Base-by-base conservation (phyloP, 2,888 invertebrate species). In the Malthinus seriepunctatus region DNA sequence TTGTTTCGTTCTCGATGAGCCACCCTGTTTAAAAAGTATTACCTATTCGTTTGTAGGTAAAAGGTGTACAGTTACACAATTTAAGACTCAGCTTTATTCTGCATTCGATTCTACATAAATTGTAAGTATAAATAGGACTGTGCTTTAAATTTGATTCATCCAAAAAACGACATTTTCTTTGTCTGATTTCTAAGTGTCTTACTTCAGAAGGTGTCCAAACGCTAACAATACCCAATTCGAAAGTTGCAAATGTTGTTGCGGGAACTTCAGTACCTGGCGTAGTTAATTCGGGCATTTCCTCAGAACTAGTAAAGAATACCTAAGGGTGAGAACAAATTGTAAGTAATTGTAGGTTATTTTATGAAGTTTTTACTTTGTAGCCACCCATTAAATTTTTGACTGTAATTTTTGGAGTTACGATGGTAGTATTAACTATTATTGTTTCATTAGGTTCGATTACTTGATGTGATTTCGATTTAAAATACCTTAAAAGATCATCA, bases 41-140 rank as follows among this genome's bases (percentile, higher is more conserved):
- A 73, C 74, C 61, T 14, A 63, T 10, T 12, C 68, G 66, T 42
- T 73, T 64, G 61, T 78, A 78, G 60, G 76, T 78, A 64, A 74
- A 75, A 3, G 79, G 78, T 0, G 72, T 68, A 62, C 79, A 79
- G 2, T 70, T 68, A 62, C 80, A 79, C 11, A 72, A 67, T 35
- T 68, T 62, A n/a, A 70, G 38, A 31, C 72, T 69, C 11, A 76
- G 60, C 8, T 67, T 62, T 62, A 76, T 75, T 8, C 78, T 67
- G 52, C 78, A 79, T 57, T 77, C 73, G 32, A 72, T 72, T 15
- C 73, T 69, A 56, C 79, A 79, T 51, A 77, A 49, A 33, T 74
- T 75, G 67, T 76, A 74, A 10, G 71, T 69, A 59, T 78, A 78
- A 32, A 73, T 61, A 3, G 72, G 72, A 56, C 73, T 74, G 42